These are phyloP conservation scores for Rhinoraja longicauda DNA, from an alignment of 2,797 vertebrate genomes.

Conservation along the genomic window DNA sequence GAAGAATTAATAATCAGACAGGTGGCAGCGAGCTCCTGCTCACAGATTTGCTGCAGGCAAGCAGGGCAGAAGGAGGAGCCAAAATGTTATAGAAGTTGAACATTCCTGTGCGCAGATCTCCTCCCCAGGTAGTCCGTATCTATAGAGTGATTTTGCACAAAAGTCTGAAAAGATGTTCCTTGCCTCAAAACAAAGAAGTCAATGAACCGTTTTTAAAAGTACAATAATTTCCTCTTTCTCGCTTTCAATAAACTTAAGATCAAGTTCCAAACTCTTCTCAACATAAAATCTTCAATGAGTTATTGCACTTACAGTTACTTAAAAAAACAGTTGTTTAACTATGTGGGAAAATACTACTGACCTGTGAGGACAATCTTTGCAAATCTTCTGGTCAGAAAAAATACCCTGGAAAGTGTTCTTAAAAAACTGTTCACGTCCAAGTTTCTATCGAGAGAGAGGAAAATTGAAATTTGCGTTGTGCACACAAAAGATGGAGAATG, in stretches of 20 bases:
- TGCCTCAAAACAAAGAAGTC: background rate
- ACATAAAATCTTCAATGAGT: background rate
- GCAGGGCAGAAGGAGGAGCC: background rate
- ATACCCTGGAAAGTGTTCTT: conserved; percentile 99
- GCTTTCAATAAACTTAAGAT: background rate
- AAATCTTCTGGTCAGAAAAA: conserved; percentile 98
- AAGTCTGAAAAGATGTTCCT: background rate
- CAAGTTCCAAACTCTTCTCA: background rate
- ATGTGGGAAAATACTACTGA: conserved; percentile 48
- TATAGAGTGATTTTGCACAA: background rate
- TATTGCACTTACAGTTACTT: background rate
- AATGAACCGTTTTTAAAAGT: background rate
- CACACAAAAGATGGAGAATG: background rate
- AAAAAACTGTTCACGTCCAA: conserved; percentile 94
- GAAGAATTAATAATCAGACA: background rate
- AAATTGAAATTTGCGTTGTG: background rate
- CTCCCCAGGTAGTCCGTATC: background rate
- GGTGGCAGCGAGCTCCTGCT: background rate
- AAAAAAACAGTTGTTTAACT: background rate
- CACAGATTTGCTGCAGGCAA: background rate
- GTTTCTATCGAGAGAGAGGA: conserved; percentile 70
- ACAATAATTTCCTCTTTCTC: background rate
- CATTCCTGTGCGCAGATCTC: background rate
- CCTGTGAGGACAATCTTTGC: conserved; percentile 98
- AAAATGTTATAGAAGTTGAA: background rate